Evolutionary conservation across 2,888 invertebrate genomes (phyloP), one percentile per base, ranked within the genome.

Genomic region (Diaprepes abbreviatus): DNA sequence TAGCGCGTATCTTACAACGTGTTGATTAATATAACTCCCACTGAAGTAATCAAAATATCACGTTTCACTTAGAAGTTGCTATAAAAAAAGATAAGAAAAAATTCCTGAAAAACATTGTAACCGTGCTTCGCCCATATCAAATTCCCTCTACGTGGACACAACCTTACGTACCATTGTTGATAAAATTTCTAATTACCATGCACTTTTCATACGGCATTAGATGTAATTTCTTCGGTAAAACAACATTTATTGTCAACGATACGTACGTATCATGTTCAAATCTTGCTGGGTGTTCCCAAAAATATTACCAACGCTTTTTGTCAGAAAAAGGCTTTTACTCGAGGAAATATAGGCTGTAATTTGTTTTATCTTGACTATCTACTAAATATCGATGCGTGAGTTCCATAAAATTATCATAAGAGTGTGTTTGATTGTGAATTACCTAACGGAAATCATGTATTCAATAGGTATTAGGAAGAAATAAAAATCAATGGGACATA

Each of bases 41-140:
- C 54, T 24, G 35, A 17, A 24, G 54, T 17, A 54, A 54, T 54
- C 54, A 54, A 54, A 54, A 35, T 54, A 54, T 54, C 54, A 33
- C 5, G 35, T 54, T 54, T 54, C 54, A 35, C 54, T 12, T 33
- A 54, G 35, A 35, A 50, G 54, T 33, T 54, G 54, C 7, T 35
- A 54, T 54, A 54, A 54, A 52, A 50, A 54, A 54, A 52, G 54
- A 54, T 54, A 54, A 54, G 31, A 50, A 54, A 54, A 17, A 54
- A 54, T 35, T n/a, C 54, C 12, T 16, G 5, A 33, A 19, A 45
- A 45, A 59, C 43, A 58, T 31, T n/a, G 45, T 24, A 28, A 12
- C 4, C 40, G 16, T 24, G 24, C 58, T 21, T 40, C 7, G 9
- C 9, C 16, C 19, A 38, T 59, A 59, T 59, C 45, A 45, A 31